Evolutionary conservation across 2,888 invertebrate species (phyloP), one percentile per base, ranked within the genome.

Genomic region (Protonemura montana): DNA sequence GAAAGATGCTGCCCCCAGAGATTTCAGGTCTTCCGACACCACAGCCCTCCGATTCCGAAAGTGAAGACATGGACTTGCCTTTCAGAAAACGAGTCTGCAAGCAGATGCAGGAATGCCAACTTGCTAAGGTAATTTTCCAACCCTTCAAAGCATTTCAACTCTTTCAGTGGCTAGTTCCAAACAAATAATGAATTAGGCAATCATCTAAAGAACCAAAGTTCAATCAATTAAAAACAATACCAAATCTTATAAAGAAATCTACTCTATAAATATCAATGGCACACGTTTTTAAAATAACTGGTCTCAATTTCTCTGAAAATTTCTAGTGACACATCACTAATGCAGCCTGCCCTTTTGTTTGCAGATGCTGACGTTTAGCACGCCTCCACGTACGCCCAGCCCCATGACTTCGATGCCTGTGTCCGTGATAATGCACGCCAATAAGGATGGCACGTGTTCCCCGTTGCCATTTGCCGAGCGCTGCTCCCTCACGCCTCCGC

Each of bases 391-490:
- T 77, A 90, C 90, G 27, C 90, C 91, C 5, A 92, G 91, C 88
- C 94, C 94, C 7, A 87, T 89, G n/a, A 90, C 90, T 0, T 89
- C 90, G 3, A 89, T 90, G 87, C 90, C 91, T 41, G 93, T 95
- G 41, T 97, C 97, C 16, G 97, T 98, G 88, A 97, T 97, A 89
- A 97, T 97, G 96, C 94, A 94, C 89, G 97, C 96, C 7, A 95
- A 95, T 91, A 95, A 95, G 88, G 95, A 96, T 90, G 97, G 97
- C 80, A 95, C 95, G 59, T 96, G 95, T 92, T 90, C 89, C 29
- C 90, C 90, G 26, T 89, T 89, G 78, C 89, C 89, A 0, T 89
- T 88, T 78, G 88, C 87, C 26, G 86, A 77, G 1, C 42, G 29
- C 29, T 30, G n/a, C 5, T n/a, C 81, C 0, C 28, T 30, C 30